Conservation (phyloP, 2,797 vertebrate genomes). For the Sebastiscus tertius region DNA sequence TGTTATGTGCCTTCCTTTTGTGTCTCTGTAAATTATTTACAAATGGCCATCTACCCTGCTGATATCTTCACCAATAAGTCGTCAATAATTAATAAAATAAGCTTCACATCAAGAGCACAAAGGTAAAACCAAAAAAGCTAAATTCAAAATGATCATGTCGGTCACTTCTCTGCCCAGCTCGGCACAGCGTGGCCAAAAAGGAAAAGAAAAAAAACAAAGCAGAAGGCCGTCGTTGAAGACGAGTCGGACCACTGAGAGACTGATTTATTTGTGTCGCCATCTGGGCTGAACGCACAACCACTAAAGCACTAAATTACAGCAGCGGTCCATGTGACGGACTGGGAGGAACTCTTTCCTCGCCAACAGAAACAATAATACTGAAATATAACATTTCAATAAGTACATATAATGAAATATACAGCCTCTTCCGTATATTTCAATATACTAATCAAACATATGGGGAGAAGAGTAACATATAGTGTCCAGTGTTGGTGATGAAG, state of each 20-base stretch:
- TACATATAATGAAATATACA: constrained; percentile 57
- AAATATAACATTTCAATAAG: constrained; percentile 53
- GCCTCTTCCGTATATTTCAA: constrained; percentile 47
- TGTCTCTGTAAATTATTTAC: constrained; percentile 69
- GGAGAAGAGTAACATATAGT: not conserved
- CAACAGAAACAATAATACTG: constrained; percentile 54
- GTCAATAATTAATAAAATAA: constrained; percentile 64
- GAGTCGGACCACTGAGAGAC: not conserved
- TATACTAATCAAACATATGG: constrained; percentile 23
- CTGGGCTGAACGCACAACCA: constrained; percentile 22
- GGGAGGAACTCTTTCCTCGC: constrained; percentile 9
- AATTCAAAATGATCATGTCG: constrained; percentile 30
- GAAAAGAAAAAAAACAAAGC: not conserved
- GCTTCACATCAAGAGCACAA: constrained; percentile 62
- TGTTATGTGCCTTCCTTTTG: constrained; percentile 8
- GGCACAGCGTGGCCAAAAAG: not conserved
- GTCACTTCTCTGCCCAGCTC: constrained; percentile 28
- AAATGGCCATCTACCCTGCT: constrained; percentile 38
- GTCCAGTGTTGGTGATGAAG: not conserved
- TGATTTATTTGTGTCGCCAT: not conserved
- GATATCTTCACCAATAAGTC: constrained; percentile 24
- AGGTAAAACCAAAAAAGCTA: constrained; percentile 59
- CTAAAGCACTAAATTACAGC: constrained; percentile 70
- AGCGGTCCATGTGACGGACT: constrained; percentile 36
- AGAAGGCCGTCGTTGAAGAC: not conserved